Percentiles rank a stretch among this genome's conserved stretches.
These are phyloP conservation scores for Champsocephalus esox DNA, from an alignment of 2,797 vertebrate species.

Conservation along the genomic window DNA sequence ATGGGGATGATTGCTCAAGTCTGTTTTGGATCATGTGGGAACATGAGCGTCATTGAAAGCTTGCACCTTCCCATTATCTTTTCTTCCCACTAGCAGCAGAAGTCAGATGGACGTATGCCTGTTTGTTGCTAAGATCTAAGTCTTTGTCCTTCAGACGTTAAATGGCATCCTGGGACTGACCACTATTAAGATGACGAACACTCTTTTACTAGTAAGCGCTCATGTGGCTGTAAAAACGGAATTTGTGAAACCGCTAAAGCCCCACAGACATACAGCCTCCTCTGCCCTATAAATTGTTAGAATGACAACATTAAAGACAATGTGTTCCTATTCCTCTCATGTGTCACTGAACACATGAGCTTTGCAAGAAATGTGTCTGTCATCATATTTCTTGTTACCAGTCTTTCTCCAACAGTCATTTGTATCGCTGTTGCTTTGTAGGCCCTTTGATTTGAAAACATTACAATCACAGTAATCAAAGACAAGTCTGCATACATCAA, in stretches of 20 bases:
- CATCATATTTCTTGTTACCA: neutral
- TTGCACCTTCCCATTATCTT: constrained; percentile 13
- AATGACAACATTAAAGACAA: constrained; percentile 19
- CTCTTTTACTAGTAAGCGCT: constrained; percentile 18
- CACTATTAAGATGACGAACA: constrained; percentile 25
- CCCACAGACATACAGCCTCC: constrained; percentile 24
- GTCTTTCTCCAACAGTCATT: neutral
- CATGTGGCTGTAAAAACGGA: constrained; percentile 31
- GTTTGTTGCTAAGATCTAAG: constrained; percentile 10
- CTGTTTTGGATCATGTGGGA: constrained; percentile 75
- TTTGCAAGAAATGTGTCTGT: constrained; percentile 3
- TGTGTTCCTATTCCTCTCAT: neutral
- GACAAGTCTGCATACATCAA: constrained; percentile 38
- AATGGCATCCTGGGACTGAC: constrained; percentile 16
- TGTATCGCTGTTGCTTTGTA: constrained; percentile 37
- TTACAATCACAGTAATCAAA: constrained; percentile 26
- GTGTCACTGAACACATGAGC: constrained; percentile 14
- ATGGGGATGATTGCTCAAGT: constrained; percentile 69
- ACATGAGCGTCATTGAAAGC: constrained; percentile 49
- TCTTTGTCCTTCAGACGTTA: neutral
- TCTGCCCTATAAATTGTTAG: constrained; percentile 29
- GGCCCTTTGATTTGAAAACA: constrained; percentile 24
- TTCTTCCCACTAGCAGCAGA: constrained; percentile 34
- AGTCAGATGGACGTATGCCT: constrained; percentile 16
- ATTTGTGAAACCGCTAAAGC: constrained; percentile 28